phyloP scores from a whole-genome alignment of 2,888 invertebrate genomes.

The Metellina segmentata region DNA sequence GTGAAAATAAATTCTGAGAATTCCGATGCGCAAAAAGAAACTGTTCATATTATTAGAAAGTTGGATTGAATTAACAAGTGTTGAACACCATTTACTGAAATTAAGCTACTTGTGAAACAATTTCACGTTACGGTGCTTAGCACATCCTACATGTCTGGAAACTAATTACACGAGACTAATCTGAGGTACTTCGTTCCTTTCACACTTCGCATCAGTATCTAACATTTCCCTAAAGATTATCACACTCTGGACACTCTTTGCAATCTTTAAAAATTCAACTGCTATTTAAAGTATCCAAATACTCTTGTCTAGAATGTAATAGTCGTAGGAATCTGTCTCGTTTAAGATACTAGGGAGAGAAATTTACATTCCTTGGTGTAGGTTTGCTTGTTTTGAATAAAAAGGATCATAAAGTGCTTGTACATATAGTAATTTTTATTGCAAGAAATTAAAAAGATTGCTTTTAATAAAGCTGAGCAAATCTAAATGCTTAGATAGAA shows the following conservation, averaged over 20 bases:
- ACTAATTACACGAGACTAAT: conserved; percentile 25
- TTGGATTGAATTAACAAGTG: background rate
- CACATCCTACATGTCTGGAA: background rate
- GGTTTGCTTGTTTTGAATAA: too few species aligned
- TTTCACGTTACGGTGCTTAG: background rate
- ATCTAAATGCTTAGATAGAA: too few species aligned
- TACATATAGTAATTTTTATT: too few species aligned
- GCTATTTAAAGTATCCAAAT: too few species aligned
- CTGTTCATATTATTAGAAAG: background rate
- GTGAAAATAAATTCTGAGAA: background rate
- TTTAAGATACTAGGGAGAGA: background rate
- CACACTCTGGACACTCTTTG: too few species aligned
- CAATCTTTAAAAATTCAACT: too few species aligned
- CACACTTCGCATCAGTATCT: background rate
- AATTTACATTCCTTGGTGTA: too few species aligned
- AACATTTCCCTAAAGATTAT: background rate
- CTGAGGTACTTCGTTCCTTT: conserved; percentile 17
- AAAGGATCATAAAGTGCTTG: too few species aligned
- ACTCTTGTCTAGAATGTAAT: too few species aligned
- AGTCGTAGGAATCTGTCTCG: too few species aligned
- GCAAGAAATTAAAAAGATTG: too few species aligned
- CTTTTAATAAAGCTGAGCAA: too few species aligned
- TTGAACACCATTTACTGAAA: background rate
- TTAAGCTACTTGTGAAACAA: background rate
- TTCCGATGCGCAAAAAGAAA: background rate